Base-by-base conservation (phyloP, 1,140 invertebrate genomes). In the Zaprionus vittiger region DNA sequence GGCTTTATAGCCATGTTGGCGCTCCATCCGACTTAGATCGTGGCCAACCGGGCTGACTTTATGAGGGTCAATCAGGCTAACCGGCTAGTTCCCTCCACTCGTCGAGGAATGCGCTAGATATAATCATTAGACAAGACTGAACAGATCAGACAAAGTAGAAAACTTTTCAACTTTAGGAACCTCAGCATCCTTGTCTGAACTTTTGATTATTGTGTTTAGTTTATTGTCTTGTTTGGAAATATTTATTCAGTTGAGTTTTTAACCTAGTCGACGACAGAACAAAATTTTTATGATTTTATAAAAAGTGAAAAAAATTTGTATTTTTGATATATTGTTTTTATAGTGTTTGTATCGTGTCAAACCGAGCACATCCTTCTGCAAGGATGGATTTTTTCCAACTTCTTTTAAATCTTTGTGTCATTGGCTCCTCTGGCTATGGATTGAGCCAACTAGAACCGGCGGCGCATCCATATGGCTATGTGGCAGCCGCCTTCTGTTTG, bases 1-100 rank as follows among this genome's bases (percentile, higher is more conserved):
- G 60, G 69, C 55, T 65, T 71, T 80, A 87, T 87, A 86, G 83
- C 83, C 83, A 87, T 87, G 73, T 70, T 79, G 67, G 72, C 68
- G 73, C 69, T 74, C 57, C 56, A 44, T 24, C 44, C 77, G 84
- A 89, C 89, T 89, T 75, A 69, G 68, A 87, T 87, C 78, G 81
- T 82, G 83, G 83, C 61, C 80, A 81, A 41, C 15, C 38, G 15
- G 38, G 78, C 84, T 87, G 83, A 84, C 84, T 87, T 89, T 79
- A 87, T 87, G 85, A 84, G 83, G 83, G 83, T 89, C 83, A 87
- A 86, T 86, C 83, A 78, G 81, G 73, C 77, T 83, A 83, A 70
- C 24, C 41, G 22, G 57, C 38, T 55, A 56, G 41, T 61, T 44
- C 31, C 63, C 22, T 63, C 56, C 24, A 52, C 15, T 12, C 47